Percentiles rank a stretch among this genome's conserved stretches.
phyloP scores from a whole-genome alignment of 2,113 vertebrate genomes.

The Oncorhynchus tshawytscha region DNA sequence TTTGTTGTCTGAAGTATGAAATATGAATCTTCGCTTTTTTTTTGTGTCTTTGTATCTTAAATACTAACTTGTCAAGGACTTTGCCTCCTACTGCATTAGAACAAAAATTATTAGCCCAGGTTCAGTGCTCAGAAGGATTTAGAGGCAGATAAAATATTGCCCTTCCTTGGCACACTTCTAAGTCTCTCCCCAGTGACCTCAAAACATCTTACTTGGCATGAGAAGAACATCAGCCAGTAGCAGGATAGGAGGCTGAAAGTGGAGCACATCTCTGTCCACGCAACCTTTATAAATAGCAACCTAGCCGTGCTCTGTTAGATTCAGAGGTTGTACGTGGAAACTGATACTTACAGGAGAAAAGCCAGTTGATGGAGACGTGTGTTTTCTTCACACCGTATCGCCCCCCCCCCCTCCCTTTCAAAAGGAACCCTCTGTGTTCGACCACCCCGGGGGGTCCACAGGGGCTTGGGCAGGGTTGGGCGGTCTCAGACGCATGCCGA shows the following conservation, averaged over 20 bases:
- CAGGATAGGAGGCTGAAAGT: neutral
- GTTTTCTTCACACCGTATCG: constrained; percentile 7
- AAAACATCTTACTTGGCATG: constrained; percentile 10
- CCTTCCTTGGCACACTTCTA: constrained; percentile 1
- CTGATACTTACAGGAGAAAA: constrained; percentile 35
- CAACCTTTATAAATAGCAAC: constrained; percentile 28
- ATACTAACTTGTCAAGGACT: neutral
- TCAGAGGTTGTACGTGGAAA: constrained; percentile 41
- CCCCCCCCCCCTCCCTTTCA: neutral
- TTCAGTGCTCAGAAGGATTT: constrained; percentile 14
- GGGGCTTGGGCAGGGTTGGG: constrained; percentile 7
- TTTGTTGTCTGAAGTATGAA: neutral
- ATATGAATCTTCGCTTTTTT: neutral
- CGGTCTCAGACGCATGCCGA: constrained; percentile 9
- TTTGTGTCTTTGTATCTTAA: neutral
- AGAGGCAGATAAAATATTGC: constrained; percentile 14
- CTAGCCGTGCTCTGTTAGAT: constrained; percentile 36
- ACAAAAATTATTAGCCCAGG: neutral
- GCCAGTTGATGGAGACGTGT: neutral
- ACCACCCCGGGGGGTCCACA: neutral
- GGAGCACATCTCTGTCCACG: neutral
- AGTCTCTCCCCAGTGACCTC: constrained; percentile 15
- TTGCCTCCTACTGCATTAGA: constrained; percentile 5
- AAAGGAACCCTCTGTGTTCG: neutral
- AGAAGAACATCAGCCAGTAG: constrained; percentile 12